Base-by-base conservation (phyloP, 2,113 vertebrate species). In the Cnemophilus loriae region DNA sequence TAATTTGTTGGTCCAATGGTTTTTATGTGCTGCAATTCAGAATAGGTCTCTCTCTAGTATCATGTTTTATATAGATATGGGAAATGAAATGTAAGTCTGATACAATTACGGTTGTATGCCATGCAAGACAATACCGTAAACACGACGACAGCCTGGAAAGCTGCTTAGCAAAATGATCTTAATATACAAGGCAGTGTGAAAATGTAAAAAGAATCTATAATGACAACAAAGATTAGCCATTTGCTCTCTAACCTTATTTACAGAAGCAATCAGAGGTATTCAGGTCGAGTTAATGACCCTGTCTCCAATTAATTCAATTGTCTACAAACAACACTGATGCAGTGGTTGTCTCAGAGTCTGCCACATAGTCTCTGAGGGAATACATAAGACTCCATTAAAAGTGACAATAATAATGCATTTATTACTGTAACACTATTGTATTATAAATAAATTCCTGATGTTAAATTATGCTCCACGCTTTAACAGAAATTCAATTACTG, bases 401-500 rank as follows among this genome's bases (percentile, higher is more conserved):
- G 97, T 98, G 98, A 98, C 98, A 98, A 97, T 97, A 97, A 98
- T 98, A 98, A 98, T 97, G 97, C 97, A 98, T 98, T 98, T 98
- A 98, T 98, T 98, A 98, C 97, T 93, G 96, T 97, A 98, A 97
- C 96, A 93, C 96, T 96, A 98, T 97, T 98, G 97, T 98, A 98
- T 98, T 98, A 98, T 98, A 98, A 98, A 98, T 97, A 98, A 97
- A 98, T 98, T 98, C 93, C 97, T 97, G 97, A 98, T 97, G 97
- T 98, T 98, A 98, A 98, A 98, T 98, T 98, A 98, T 97, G 96
- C 80, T 97, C 94, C 94, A 95, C 27, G 87, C 95, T 97, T 98
- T 98, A 98, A 98, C 97, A 98, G 97, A 98, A 98, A 98, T 98
- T 98, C 98, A 98, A 98, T 98, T 98, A 98, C 97, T 97, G 96